Percentiles rank a stretch among this genome's conserved stretches.
phyloP scores from a whole-genome alignment of 2,113 vertebrate species.

The Sylvilagus bachmani region DNA sequence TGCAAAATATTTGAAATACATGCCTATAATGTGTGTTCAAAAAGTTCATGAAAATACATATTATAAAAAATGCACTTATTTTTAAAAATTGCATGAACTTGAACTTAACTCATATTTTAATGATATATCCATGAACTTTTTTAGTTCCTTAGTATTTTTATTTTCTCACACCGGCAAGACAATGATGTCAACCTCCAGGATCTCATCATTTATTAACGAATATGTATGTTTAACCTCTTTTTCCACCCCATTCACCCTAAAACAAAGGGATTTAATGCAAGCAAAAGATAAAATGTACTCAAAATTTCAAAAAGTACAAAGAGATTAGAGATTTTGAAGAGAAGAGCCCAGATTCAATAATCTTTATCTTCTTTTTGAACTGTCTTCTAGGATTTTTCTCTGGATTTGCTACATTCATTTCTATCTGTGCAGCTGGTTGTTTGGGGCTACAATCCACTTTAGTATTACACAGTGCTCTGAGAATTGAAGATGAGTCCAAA shows the following conservation, averaged over 20 bases:
- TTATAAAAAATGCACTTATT: too few relatives aligned
- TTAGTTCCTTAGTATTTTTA: not conserved
- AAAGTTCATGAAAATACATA: too few relatives aligned
- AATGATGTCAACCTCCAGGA: not conserved
- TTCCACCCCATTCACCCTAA: rapidly evolving
- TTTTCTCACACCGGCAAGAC: not conserved
- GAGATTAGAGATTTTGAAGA: not conserved
- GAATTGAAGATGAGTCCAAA: not conserved
- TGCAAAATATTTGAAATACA: too few relatives aligned
- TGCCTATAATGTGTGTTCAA: too few relatives aligned
- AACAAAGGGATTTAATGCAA: not conserved
- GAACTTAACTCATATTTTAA: too few relatives aligned
- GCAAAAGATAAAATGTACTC: not conserved
- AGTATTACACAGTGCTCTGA: not conserved
- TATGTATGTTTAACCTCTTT: rapidly evolving
- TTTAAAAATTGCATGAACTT: too few relatives aligned
- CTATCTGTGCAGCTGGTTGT: rapidly evolving
- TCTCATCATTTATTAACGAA: not conserved
- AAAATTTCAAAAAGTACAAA: not conserved
- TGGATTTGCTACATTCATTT: not conserved
- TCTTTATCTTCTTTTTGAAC: not conserved
- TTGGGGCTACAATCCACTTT: not conserved
- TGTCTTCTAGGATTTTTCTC: not conserved
- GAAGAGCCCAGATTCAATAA: not conserved
- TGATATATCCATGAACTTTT: too few relatives aligned